Conservation (phyloP, 2,888 invertebrate species). For the Eurytoma californica region DNA sequence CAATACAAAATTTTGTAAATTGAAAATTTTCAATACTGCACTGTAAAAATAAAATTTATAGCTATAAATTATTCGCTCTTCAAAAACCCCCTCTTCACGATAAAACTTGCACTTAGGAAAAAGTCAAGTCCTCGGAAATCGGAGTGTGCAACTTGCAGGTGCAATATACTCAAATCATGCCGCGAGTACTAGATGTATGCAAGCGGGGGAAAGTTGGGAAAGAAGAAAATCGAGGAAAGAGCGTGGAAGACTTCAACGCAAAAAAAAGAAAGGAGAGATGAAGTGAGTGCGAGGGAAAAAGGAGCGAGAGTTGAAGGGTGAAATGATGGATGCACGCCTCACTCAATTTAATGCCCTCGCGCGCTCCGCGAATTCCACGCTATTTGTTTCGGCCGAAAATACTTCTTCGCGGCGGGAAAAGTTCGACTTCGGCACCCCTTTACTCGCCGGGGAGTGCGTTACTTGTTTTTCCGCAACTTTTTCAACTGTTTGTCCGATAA, state of each 20-base stretch:
- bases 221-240: not conserved
- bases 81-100: too few species aligned
- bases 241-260: not conserved
- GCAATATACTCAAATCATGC: too few species aligned
- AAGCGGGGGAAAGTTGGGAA: not conserved
- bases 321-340: slow-evolving; percentile 53
- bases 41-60: too few species aligned
- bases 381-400: slow-evolving; percentile 53
- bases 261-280: not conserved
- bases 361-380: slow-evolving; percentile 46
- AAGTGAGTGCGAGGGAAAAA: slow-evolving; percentile 21
- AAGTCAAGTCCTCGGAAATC: too few species aligned
- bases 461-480: not conserved
- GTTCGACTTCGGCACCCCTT: too few species aligned
- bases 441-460: not conserved
- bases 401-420: slow-evolving; percentile 28
- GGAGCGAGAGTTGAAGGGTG: slow-evolving; percentile 22
- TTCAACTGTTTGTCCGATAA: too few species aligned
- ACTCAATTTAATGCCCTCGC: slow-evolving; percentile 54
- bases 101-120: too few species aligned
- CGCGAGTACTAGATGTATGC: too few species aligned
- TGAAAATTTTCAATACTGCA: too few species aligned
- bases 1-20: too few species aligned
- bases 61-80: too few species aligned
- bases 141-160: too few species aligned